Conservation (phyloP, 2,797 vertebrate genomes). For the Smutsia gigantea region DNA sequence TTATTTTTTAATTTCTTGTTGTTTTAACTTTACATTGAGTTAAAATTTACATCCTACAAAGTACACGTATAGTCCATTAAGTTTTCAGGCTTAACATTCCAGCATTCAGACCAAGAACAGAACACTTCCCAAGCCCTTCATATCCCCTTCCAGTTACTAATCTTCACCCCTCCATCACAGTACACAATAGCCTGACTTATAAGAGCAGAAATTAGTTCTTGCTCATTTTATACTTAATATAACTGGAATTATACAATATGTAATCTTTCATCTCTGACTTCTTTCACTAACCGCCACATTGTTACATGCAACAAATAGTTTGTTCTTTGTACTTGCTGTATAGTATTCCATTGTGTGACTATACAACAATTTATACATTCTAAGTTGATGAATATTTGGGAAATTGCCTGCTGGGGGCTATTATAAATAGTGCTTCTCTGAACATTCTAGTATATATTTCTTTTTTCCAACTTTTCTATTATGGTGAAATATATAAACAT, state of each 20-base stretch:
- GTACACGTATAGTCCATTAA: neutral
- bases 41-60: neutral
- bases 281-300: neutral
- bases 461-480: neutral
- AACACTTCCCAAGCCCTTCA: neutral
- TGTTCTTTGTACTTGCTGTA: neutral
- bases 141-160: neutral
- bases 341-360: neutral
- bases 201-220: neutral
- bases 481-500: neutral
- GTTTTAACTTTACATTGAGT: neutral
- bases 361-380: neutral
- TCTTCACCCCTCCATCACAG: neutral
- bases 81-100: neutral
- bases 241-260: neutral
- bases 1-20: constrained; percentile 12
- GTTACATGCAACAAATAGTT: constrained; percentile 12
- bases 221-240: neutral
- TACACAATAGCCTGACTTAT: neutral
- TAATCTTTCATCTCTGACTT: neutral
- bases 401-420: neutral
- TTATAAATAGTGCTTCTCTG: neutral
- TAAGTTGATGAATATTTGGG: neutral
- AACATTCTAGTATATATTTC: neutral
- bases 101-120: neutral